Base-by-base conservation (phyloP, 2,113 vertebrate genomes). In the Typhlomys cinereus region DNA sequence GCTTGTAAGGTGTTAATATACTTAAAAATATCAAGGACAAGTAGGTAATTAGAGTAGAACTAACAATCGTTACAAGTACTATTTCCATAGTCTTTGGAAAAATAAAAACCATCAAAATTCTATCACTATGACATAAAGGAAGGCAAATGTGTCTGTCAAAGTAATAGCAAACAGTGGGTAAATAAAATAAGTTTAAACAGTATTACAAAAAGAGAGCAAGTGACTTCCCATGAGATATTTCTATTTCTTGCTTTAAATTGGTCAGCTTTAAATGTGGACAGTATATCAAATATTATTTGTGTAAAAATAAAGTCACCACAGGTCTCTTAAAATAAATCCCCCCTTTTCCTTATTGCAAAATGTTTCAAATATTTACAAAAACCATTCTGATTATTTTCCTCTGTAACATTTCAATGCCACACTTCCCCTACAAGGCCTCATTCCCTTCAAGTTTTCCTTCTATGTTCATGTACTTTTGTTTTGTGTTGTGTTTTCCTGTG, bases 31-130 rank as follows among this genome's bases (percentile, higher is more conserved):
- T 59, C 85, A 34, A 82, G 20, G 39, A 59, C 21, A 75, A 1
- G 3, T 39, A 46, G 20, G 1, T 12, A 76, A 71, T n/a, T 78
- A 59, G n/a, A n/a, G n/a, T n/a, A n/a, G n/a, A 85, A 59, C 11
- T 88, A 71, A 83, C n/a, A 91, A 85, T 59, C 59, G 66, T 39
- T 67, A 27, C 20, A 89, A 57, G 41, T 71, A 78, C 62, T 66
- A 66, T 67, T 89, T 82, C 31, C 36, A 93, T 17, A 34, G 2
- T n/a, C 34, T 69, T 67, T 69, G 13, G 23, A 87, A 92, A 93
- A 79, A 86, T 2, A 69, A 44, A 79, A 27, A 57, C 11, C 13
- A 67, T 17, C 13, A 67, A 4, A 44, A 27, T 57, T 4, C 27
- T 36, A 27, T 69, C 31, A 91, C 5, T 39, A 11, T 7, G 39